Conservation (phyloP, 2,113 vertebrate genomes). For the Hippocampus zosterae region DNA sequence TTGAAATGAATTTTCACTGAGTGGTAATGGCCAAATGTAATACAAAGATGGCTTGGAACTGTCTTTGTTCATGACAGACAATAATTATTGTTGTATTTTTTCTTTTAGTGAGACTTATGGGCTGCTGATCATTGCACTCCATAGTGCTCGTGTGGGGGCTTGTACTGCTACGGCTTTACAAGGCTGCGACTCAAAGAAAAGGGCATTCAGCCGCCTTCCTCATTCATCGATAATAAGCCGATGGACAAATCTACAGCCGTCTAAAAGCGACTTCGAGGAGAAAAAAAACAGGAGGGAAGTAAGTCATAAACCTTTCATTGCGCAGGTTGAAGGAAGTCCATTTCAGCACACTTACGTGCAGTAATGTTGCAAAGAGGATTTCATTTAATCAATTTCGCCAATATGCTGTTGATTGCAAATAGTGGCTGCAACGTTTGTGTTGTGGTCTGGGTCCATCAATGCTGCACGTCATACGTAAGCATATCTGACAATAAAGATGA, state of each 20-base stretch:
- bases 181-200: background rate
- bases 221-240: background rate
- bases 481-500: too few relatives aligned
- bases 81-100: background rate
- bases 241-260: background rate
- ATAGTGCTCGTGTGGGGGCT: background rate
- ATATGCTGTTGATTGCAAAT: background rate
- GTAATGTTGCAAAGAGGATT: background rate
- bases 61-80: background rate
- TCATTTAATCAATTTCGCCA: background rate
- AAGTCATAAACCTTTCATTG: background rate
- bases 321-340: background rate
- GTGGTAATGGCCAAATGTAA: too few relatives aligned
- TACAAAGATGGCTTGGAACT: background rate
- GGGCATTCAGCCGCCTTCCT: background rate
- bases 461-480: too few relatives aligned
- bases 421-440: background rate
- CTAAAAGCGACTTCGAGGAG: background rate
- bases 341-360: background rate
- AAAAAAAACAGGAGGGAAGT: background rate
- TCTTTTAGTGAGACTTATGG: background rate
- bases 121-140: background rate
- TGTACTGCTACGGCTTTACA: background rate
- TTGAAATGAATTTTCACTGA: too few relatives aligned
- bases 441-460: too few relatives aligned